A percentile compares a stretch with the other conserved stretches of the same genome.
These are phyloP conservation scores for Camelus bactrianus DNA, from an alignment of 2,113 vertebrate genomes.

Conservation along the genomic window DNA sequence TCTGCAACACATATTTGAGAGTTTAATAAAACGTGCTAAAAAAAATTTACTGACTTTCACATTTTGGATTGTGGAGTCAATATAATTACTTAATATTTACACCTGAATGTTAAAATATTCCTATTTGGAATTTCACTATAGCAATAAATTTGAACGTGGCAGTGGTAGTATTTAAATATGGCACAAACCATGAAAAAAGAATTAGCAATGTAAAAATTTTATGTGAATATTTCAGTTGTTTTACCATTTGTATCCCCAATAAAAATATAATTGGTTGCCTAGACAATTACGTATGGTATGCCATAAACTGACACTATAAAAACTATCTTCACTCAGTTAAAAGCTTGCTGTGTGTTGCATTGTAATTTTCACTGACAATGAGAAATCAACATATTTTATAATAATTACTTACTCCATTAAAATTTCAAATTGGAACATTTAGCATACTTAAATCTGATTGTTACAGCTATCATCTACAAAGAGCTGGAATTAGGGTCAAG, in stretches of 20 bases:
- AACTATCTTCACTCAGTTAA: slow-evolving; percentile 57
- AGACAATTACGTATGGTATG: slow-evolving; percentile 36
- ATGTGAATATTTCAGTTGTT: slow-evolving; percentile 45
- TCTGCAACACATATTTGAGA: not conserved
- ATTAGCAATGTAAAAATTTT: not conserved
- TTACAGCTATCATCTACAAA: not conserved
- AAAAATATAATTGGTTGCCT: slow-evolving; percentile 56
- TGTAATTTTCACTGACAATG: slow-evolving; percentile 66
- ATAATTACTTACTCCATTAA: slow-evolving; percentile 64
- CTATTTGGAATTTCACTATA: not conserved
- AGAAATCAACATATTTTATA: slow-evolving; percentile 75
- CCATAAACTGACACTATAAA: slow-evolving; percentile 60
- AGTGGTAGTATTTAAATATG: slow-evolving; percentile 51
- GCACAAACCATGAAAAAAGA: slow-evolving; percentile 21
- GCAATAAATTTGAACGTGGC: not conserved
- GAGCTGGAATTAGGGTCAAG: not conserved
- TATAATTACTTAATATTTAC: slow-evolving; percentile 25
- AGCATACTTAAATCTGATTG: slow-evolving; percentile 12
- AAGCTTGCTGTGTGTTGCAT: slow-evolving; percentile 42
- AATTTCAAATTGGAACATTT: slow-evolving; percentile 59
- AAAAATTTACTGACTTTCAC: not conserved
- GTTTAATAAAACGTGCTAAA: not conserved
- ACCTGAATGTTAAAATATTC: slow-evolving; percentile 43
- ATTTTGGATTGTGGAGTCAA: not conserved
- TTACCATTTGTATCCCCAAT: slow-evolving; percentile 22